Base-by-base conservation (phyloP, 2,797 vertebrate species). In the Mareca penelope region DNA sequence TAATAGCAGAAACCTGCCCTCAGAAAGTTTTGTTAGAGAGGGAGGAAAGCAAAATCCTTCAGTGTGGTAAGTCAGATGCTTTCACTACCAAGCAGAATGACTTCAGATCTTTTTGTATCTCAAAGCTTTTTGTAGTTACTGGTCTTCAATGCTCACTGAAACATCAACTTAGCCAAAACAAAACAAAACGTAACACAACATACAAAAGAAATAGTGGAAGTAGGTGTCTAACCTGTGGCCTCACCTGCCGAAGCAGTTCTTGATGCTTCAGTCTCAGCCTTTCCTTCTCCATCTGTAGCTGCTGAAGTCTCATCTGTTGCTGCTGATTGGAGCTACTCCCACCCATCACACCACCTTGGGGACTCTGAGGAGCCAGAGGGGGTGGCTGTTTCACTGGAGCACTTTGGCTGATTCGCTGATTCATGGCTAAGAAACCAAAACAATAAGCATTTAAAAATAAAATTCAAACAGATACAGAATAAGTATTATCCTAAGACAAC, bases 231-330 rank as follows among this genome's bases (percentile, higher is more conserved):
- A 99, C 99, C 99, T 99, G 99, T 93, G 99, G 99, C 98, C 99
- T 99, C 98, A 98, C 98, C 98, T 99, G 99, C 96, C 99, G 98
- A 60, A 99, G 98, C 97, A 99, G 98, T 97, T 99, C 99, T 98
- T 99, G 99, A 91, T 99, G 99, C 96, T 99, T 99, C 96, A 99
- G 97, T 87, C 99, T 97, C 93, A 99, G 98, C 64, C 99, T 96
- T 85, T 99, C 99, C 94, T 99, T 99, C 97, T 99, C 99, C 90
- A 99, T 98, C 97, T 99, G 98, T 68, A 99, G 96, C 96, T 99
- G 99, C 96, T 99, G 99, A 85, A 99, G 98, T 68, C 99, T 98
- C 98, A 99, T 98, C 98, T 99, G 99, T 21, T 98, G 98, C 6
- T 98, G 98, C 67, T 98, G 98, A 84, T 95, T 98, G 88, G 98